A percentile compares a stretch with the other conserved stretches of the same genome.
Conservation (phyloP, 1,140 invertebrate genomes). For the Brachionus rubens region DNA sequence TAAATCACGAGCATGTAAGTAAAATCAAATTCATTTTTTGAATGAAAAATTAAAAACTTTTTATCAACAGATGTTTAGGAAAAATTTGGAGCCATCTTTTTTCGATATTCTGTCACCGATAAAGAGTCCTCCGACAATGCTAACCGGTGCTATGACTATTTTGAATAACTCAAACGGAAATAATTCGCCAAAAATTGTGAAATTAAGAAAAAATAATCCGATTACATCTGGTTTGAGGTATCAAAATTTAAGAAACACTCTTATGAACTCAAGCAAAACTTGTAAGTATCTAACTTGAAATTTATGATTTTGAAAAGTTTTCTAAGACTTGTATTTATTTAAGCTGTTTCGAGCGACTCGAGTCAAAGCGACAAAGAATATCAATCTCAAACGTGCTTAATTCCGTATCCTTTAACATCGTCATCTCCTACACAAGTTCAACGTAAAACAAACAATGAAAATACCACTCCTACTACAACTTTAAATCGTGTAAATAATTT, state of each 20-base stretch:
- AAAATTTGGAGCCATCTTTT: neutral
- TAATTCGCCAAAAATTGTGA: neutral
- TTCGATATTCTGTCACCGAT: neutral
- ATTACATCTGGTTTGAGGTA: neutral
- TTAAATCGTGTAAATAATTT: neutral
- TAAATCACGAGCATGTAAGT: conserved; percentile 35
- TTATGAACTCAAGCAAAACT: conserved; percentile 27
- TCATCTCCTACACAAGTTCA: neutral
- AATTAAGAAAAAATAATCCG: conserved; percentile 29
- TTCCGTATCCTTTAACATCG: neutral
- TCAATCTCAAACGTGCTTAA: neutral
- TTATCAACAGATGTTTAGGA: conserved; percentile 17
- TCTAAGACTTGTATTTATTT: no score
- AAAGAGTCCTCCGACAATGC: conserved; percentile 30
- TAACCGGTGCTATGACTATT: neutral
- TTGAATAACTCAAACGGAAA: neutral
- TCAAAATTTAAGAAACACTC: conserved; percentile 2
- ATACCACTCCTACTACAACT: neutral
- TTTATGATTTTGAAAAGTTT: no score
- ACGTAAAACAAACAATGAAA: neutral
- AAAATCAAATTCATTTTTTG: neutral
- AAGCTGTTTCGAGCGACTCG: conserved; percentile 25
- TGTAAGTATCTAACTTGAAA: no score
- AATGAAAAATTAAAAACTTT: neutral
- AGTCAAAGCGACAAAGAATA: conserved; percentile 36